Evolutionary conservation across 2,888 invertebrate genomes (phyloP).

Genomic region (Torymus tubicola): DNA sequence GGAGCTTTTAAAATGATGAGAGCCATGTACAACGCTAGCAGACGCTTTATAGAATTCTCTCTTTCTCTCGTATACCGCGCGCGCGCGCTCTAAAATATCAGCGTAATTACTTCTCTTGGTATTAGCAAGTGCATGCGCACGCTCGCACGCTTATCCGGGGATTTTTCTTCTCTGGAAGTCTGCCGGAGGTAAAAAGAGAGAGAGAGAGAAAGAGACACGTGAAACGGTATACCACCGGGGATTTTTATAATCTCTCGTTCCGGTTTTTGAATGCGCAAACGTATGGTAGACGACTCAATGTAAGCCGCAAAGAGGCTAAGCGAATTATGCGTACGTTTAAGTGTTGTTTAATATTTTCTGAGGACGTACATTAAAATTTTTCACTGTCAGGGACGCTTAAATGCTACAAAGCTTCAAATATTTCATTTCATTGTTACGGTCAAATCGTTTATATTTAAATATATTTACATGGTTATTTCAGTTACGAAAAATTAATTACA

Average conservation of each 20-base stretch:
- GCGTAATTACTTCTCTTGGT: constrained; percentile 41
- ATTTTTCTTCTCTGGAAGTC: constrained; percentile 14
- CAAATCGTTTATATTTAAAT: no score
- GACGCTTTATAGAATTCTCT: constrained; percentile 38
- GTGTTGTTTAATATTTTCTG: background rate
- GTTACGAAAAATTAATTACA: no score
- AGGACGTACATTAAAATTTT: no score
- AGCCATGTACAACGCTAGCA: constrained; percentile 20
- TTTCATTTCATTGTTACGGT: no score
- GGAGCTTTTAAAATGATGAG: constrained; percentile 61
- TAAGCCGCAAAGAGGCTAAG: background rate
- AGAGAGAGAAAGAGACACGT: background rate
- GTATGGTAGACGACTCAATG: background rate
- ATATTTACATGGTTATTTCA: no score
- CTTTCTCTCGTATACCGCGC: background rate
- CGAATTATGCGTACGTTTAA: constrained; percentile 22
- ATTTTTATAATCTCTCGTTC: constrained; percentile 41
- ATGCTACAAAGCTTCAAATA: no score
- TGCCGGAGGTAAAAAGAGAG: background rate
- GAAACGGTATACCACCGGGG: background rate
- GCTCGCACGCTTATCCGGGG: constrained; percentile 8
- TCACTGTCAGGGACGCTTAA: no score
- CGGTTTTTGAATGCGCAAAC: constrained; percentile 1
- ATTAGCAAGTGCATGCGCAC: constrained; percentile 13
- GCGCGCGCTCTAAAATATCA: constrained; percentile 24